phyloP scores from a whole-genome alignment of 2,797 vertebrate genomes.

The Pelochelys cantorii region DNA sequence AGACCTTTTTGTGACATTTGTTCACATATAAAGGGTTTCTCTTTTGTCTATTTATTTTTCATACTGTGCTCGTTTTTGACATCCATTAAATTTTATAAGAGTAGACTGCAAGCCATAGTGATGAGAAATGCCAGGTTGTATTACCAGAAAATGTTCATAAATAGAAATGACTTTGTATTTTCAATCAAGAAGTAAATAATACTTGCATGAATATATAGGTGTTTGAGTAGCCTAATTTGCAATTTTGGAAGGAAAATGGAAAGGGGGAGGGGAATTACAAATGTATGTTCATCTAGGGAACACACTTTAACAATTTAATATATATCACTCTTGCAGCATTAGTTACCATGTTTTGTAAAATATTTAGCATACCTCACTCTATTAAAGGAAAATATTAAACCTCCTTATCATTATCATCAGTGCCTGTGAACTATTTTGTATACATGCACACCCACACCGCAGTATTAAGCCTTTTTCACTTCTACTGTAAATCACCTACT shows the following conservation, averaged over 20 bases:
- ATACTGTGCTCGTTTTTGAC: constrained; percentile 73
- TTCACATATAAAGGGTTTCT: constrained; percentile 55
- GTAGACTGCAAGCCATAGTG: constrained; percentile 69
- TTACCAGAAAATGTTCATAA: constrained; percentile 78
- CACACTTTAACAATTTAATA: constrained; percentile 5
- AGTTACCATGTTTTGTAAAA: not conserved
- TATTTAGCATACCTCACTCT: not conserved
- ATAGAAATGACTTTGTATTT: constrained; percentile 77
- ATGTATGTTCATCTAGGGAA: not conserved
- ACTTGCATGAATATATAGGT: constrained; percentile 57
- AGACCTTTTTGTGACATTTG: constrained; percentile 59
- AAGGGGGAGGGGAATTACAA: constrained; percentile 6
- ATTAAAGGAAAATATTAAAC: not conserved
- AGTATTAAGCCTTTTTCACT: not conserved
- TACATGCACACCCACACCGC: not conserved
- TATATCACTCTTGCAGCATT: not conserved
- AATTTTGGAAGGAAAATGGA: constrained; percentile 65
- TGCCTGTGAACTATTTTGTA: not conserved
- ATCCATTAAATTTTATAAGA: constrained; percentile 80
- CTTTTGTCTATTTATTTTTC: constrained; percentile 76
- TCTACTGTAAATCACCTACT: not conserved
- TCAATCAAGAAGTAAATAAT: constrained; percentile 78
- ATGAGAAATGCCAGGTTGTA: constrained; percentile 78
- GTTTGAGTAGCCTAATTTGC: constrained; percentile 58
- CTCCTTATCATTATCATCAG: not conserved